Base-by-base conservation (phyloP, 2,888 invertebrate species). In the Agrenia bidenticulata region DNA sequence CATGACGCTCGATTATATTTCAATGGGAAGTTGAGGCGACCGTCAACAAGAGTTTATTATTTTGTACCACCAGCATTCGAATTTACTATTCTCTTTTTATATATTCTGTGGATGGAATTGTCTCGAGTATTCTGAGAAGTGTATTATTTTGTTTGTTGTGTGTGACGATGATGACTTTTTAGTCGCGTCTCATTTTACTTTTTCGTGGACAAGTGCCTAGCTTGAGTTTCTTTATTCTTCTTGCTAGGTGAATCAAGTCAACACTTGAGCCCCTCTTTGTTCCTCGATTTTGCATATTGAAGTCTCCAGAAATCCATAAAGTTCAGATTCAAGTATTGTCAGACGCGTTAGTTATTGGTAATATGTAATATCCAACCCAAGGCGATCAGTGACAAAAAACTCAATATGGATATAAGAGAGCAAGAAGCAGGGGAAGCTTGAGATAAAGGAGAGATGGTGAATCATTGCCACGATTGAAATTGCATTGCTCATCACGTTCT, bases 401-500 rank as follows among this genome's bases (percentile, higher is more conserved):
- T 19, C 9, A 45, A n/a, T n/a, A 19, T 5, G 15, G 5, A 45
- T n/a, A 45, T n/a, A 5, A 32, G 11, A 45, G 45, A 19, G 45
- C n/a, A 11, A 19, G 45, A 45, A 45, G 5, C 5, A 15, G 19
- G n/a, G 4, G 5, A 19, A 17, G n/a, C n/a, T 45, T 5, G 32
- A 32, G 32, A 32, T 32, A 32, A 32, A 11, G 32, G 32, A n/a
- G n/a, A 32, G 32, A 32, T 45, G 4, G 45, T 45, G 45, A 45
- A 45, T 45, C 45, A 45, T 5, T 5, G 15, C 45, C n/a, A 45
- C 45, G 15, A n/a, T 9, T 45, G 45, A 59, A 59, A 59, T 59
- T 50, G 50, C 59, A 59, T 59, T 59, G 49, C 59, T 59, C 59
- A 59, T 59, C 59, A 59, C 59, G 59, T 59, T 59, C 49, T 50